Evolutionary conservation across 2,797 vertebrate species (phyloP).

Genomic region (Platyrinchus mystaceus): DNA sequence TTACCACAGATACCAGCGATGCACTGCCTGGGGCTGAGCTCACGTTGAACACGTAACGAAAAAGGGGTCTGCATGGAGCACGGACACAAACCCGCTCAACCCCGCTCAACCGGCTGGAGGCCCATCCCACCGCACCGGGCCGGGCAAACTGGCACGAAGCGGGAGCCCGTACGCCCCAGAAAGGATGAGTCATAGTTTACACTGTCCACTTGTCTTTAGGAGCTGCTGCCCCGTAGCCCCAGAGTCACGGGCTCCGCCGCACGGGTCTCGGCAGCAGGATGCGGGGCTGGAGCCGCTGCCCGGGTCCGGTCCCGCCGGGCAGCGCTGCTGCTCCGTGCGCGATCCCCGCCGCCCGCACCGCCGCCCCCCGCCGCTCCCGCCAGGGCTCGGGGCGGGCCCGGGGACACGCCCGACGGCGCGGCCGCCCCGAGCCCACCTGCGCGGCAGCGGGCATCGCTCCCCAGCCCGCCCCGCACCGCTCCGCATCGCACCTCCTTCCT

Average conservation of each 20-base stretch:
- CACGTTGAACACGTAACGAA: rapidly evolving
- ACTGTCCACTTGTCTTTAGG: not conserved
- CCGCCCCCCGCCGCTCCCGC: not conserved
- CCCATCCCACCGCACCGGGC: not conserved
- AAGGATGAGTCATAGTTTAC: not conserved
- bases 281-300: not conserved
- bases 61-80: rapidly evolving
- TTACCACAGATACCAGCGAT: rapidly evolving
- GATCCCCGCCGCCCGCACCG: not conserved
- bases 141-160: not conserved
- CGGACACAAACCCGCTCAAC: not conserved
- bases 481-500: slow-evolving; percentile 84
- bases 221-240: not conserved
- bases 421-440: slow-evolving; percentile 58
- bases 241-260: not conserved
- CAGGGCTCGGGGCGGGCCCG: not conserved
- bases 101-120: not conserved
- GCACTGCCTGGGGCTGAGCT: not conserved
- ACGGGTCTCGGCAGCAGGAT: not conserved
- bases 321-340: not conserved
- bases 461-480: not conserved
- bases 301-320: not conserved
- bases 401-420: not conserved
- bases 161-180: not conserved
- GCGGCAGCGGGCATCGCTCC: slow-evolving; percentile 61